Percentiles rank a stretch among this genome's conserved stretches.
Conservation (phyloP, 2,797 vertebrate genomes). For the Poeciliopsis presidionis region DNA sequence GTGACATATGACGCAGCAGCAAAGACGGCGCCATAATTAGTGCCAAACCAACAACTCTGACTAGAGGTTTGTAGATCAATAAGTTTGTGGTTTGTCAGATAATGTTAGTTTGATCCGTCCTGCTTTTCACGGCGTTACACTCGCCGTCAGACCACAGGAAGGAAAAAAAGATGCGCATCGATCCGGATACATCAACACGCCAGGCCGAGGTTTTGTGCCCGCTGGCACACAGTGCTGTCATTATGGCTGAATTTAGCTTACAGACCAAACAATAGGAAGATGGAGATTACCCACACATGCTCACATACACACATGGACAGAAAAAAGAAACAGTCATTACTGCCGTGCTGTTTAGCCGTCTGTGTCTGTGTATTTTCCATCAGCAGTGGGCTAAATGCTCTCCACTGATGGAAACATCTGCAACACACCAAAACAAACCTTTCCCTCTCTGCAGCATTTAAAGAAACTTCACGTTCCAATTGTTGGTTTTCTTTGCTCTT, state of each 20-base stretch:
- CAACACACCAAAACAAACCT: neutral
- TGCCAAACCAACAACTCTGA: slow-evolving; percentile 14
- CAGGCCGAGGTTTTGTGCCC: slow-evolving; percentile 41
- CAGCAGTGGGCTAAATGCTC: slow-evolving; percentile 23
- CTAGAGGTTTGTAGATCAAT: slow-evolving; percentile 19
- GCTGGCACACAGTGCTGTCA: slow-evolving; percentile 26
- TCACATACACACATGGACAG: slow-evolving; percentile 13
- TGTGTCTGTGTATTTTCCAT: slow-evolving; percentile 47
- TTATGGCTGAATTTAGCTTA: slow-evolving; percentile 42
- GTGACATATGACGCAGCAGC: neutral
- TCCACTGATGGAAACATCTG: slow-evolving; percentile 9
- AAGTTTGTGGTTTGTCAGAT: slow-evolving; percentile 41
- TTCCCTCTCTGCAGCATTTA: slow-evolving; percentile 11
- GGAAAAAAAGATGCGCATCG: slow-evolving; percentile 34
- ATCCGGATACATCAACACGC: slow-evolving; percentile 56
- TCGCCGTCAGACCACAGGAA: slow-evolving; percentile 29
- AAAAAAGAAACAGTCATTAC: slow-evolving; percentile 55
- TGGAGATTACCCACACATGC: slow-evolving; percentile 22
- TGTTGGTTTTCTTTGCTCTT: slow-evolving; percentile 11
- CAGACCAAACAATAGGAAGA: slow-evolving; percentile 38
- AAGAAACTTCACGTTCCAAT: slow-evolving; percentile 5
- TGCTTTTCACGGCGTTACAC: slow-evolving; percentile 22
- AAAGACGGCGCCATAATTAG: slow-evolving; percentile 22
- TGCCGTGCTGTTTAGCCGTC: slow-evolving; percentile 41
- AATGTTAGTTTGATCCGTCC: slow-evolving; percentile 23